A percentile compares a stretch with the other conserved stretches of the same genome.
Conservation (phyloP, 2,113 vertebrate genomes). For the Myocastor coypus region DNA sequence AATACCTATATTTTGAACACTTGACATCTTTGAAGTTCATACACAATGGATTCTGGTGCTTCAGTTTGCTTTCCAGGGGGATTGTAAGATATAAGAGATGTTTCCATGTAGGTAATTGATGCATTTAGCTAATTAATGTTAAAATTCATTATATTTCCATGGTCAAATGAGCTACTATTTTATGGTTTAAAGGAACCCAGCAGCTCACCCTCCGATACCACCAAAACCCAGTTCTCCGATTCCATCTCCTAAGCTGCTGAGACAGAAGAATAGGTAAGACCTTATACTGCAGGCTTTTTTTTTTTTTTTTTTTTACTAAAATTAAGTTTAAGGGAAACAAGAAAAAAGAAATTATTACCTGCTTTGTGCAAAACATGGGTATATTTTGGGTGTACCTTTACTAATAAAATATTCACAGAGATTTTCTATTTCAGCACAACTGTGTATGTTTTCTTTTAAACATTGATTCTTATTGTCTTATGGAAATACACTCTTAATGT, state of each 20-base stretch:
- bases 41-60: not conserved
- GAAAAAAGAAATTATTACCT: not conserved
- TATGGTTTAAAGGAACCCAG: slow-evolving; percentile 73
- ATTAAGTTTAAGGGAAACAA: not conserved
- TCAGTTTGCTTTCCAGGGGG: not conserved
- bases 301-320: too few species aligned
- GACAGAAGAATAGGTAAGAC: slow-evolving; percentile 69
- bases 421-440: not conserved
- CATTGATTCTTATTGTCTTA: not conserved
- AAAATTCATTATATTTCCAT: slow-evolving; percentile 8
- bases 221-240: slow-evolving; percentile 72
- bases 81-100: not conserved
- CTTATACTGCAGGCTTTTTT: not conserved
- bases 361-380: not conserved
- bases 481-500: not conserved
- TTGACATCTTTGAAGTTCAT: not conserved
- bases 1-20: not conserved
- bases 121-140: not conserved
- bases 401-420: not conserved
- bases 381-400: not conserved
- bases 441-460: not conserved
- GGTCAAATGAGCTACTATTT: slow-evolving; percentile 51
- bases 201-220: slow-evolving; percentile 70
- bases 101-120: not conserved
- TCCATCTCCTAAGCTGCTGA: slow-evolving; percentile 60